These are phyloP conservation scores for Sphaerophoria rueppellii DNA, from an alignment of 2,888 invertebrate genomes.

Conservation along the genomic window DNA sequence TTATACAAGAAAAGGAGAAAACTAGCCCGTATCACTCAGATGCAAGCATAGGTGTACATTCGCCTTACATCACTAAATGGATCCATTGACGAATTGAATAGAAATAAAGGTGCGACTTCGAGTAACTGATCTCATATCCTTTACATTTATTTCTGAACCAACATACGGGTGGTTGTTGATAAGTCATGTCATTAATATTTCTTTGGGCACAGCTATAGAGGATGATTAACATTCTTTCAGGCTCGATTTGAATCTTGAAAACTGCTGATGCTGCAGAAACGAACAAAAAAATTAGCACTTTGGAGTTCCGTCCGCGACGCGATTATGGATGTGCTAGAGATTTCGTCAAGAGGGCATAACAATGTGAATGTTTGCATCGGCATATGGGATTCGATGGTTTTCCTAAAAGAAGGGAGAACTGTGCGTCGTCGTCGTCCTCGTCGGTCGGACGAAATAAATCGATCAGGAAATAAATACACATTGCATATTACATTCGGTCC, in stretches of 20 bases:
- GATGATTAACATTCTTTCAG: constrained; percentile 62
- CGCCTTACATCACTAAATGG: constrained; percentile 58
- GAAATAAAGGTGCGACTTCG: constrained; percentile 60
- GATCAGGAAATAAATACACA: constrained; percentile 48
- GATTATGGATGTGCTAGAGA: constrained; percentile 40
- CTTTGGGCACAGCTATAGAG: background rate
- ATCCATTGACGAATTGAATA: constrained; percentile 47
- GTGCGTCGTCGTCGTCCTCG: too few species aligned
- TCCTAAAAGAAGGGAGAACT: background rate
- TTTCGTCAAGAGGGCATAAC: constrained; percentile 46
- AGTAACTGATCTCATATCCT: constrained; percentile 50
- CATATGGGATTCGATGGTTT: constrained; percentile 14
- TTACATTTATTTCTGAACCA: constrained; percentile 45
- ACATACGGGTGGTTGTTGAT: constrained; percentile 63
- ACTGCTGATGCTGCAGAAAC: constrained; percentile 43
- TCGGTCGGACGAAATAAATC: constrained; percentile 50
- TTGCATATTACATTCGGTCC: background rate
- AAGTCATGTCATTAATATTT: constrained; percentile 42
- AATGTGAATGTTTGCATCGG: constrained; percentile 37
- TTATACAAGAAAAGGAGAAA: constrained; percentile 51
- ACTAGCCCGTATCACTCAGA: constrained; percentile 65
- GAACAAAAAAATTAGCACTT: constrained; percentile 59
- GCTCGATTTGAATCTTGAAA: constrained; percentile 46
- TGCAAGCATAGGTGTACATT: background rate
- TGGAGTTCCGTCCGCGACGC: constrained; percentile 6